phyloP scores from a whole-genome alignment of 2,888 invertebrate genomes.

The Lydus trimaculatus region DNA sequence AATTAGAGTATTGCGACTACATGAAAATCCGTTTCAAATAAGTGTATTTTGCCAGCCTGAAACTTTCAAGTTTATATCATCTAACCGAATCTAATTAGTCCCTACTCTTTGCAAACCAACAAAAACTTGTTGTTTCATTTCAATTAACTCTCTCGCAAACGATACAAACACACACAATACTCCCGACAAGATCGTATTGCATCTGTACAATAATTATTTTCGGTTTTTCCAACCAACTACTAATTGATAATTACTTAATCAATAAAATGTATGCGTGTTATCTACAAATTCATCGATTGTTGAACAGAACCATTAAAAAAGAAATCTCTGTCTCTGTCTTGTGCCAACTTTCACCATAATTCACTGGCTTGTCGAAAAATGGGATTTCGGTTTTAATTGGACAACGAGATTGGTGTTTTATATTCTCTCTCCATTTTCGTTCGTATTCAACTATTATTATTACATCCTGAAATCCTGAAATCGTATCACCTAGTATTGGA shows the following conservation, averaged over 20 bases:
- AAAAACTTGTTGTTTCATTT: slow-evolving; percentile 15
- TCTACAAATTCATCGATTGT: not conserved
- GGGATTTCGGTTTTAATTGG: slow-evolving; percentile 42
- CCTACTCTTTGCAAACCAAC: not conserved
- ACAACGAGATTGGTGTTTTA: slow-evolving; percentile 35
- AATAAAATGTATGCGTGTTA: not conserved
- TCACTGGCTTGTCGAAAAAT: slow-evolving; percentile 43
- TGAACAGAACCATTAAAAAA: no score
- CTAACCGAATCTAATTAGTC: slow-evolving; percentile 8
- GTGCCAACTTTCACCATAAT: slow-evolving; percentile 39
- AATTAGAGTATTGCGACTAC: no score
- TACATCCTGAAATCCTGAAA: not conserved
- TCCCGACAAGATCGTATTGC: not conserved
- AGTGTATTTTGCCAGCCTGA: not conserved
- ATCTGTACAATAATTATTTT: not conserved
- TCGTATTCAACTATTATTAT: not conserved
- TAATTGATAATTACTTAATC: slow-evolving; percentile 13
- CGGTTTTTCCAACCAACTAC: not conserved
- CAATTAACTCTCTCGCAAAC: slow-evolving; percentile 10
- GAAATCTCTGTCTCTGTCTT: not conserved
- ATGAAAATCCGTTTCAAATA: slow-evolving; percentile 11
- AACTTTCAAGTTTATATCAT: not conserved
- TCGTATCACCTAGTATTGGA: slow-evolving; percentile 1
- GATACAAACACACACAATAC: not conserved
- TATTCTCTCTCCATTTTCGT: slow-evolving; percentile 8